Conservation (phyloP, 2,113 vertebrate genomes). For the Spermophilus dauricus region DNA sequence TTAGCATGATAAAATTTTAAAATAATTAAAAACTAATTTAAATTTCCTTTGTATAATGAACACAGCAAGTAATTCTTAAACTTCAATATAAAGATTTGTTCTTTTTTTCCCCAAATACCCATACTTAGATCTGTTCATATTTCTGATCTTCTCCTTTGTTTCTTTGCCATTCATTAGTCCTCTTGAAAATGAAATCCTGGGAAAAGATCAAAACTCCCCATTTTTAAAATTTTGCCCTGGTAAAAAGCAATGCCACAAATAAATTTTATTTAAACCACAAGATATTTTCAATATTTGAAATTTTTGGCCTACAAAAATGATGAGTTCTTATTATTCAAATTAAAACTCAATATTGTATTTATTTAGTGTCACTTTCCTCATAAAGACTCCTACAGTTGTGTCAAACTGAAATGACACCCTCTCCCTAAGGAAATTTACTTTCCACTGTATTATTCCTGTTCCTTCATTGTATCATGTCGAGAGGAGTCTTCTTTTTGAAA, state of each 20-base stretch:
- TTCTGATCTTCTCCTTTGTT: neutral
- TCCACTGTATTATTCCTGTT: neutral
- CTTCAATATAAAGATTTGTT: accelerated
- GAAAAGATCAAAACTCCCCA: neutral
- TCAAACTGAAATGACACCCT: too few relatives aligned
- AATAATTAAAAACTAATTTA: conserved; percentile 64
- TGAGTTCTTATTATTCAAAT: neutral
- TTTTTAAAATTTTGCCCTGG: neutral
- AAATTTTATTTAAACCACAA: neutral
- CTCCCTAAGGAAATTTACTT: neutral
- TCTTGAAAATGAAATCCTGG: neutral
- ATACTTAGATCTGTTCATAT: conserved; percentile 8
- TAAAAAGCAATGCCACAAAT: neutral
- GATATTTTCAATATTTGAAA: neutral
- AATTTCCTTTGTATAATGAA: conserved; percentile 53
- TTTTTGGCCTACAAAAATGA: neutral
- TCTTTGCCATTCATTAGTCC: neutral
- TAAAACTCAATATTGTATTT: neutral
- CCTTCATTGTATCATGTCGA: neutral
- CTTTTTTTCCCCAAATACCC: conserved; percentile 79
- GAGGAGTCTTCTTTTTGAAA: too few relatives aligned
- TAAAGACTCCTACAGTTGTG: neutral
- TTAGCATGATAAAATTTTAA: neutral
- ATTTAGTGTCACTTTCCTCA: neutral
- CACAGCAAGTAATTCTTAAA: conserved; percentile 60